Evolutionary conservation across 2,888 invertebrate genomes (phyloP).

Genomic region (Drosophila subsilvestris): DNA sequence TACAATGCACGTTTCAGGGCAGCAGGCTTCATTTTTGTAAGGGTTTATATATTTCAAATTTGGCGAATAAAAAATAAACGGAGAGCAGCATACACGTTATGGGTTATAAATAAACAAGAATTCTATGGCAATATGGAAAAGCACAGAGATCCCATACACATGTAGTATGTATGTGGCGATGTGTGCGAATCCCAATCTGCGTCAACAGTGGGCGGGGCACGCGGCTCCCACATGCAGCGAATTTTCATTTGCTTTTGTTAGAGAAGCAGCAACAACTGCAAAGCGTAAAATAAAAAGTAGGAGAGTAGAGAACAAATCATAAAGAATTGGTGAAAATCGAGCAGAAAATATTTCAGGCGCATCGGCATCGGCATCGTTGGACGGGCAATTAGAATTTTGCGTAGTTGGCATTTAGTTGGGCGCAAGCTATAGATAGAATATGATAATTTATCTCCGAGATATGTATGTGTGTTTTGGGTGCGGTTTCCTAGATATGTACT

Average conservation of each 20-base stretch:
- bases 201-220: constrained; percentile 69
- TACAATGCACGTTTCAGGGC: constrained; percentile 36
- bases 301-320: constrained; percentile 15
- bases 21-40: constrained; percentile 28
- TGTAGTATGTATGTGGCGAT: constrained; percentile 14
- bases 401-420: constrained; percentile 68
- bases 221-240: constrained; percentile 63
- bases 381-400: constrained; percentile 66
- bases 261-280: constrained; percentile 26
- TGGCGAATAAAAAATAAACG: constrained; percentile 11
- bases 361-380: constrained; percentile 33
- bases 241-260: constrained; percentile 63
- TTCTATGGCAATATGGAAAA: constrained; percentile 11
- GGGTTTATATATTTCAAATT: constrained; percentile 37
- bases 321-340: constrained; percentile 42
- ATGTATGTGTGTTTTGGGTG: neutral
- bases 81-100: constrained; percentile 46
- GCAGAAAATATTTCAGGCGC: constrained; percentile 54
- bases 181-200: constrained; percentile 48
- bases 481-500: constrained; percentile 7
- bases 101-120: constrained; percentile 66
- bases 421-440: constrained; percentile 28
- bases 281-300: constrained; percentile 20
- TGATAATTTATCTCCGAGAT: constrained; percentile 27
- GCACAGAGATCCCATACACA: constrained; percentile 41